A percentile compares a stretch with the other conserved stretches of the same genome.
Evolutionary conservation across 2,888 invertebrate species (phyloP).

Genomic region (Morpho deidamia): DNA sequence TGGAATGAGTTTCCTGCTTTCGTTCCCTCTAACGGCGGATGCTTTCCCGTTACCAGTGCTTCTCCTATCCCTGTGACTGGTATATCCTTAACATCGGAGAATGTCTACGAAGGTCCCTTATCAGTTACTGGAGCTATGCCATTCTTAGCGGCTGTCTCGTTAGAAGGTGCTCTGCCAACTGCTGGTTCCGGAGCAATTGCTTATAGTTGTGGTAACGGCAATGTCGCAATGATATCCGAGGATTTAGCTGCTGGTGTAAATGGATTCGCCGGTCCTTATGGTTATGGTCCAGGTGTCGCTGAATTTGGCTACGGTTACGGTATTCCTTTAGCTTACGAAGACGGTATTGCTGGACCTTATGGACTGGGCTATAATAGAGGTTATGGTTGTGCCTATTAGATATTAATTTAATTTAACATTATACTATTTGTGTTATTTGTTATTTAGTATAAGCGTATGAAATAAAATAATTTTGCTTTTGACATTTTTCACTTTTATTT

Average conservation of each 20-base stretch:
- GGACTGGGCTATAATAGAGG: conserved; percentile 12
- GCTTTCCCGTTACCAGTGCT: conserved; percentile 37
- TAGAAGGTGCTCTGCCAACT: conserved; percentile 42
- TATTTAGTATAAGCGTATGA: neutral
- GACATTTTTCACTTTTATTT: too few relatives aligned
- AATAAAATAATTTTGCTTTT: neutral
- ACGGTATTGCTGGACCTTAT: conserved; percentile 10
- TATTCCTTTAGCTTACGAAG: conserved; percentile 8
- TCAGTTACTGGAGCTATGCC: conserved; percentile 43
- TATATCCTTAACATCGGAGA: conserved; percentile 42
- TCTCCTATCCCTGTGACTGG: conserved; percentile 43
- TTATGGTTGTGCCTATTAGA: conserved; percentile 7
- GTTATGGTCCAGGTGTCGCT: conserved; percentile 13
- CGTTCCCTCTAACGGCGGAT: conserved; percentile 40
- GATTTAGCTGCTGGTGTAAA: conserved; percentile 26
- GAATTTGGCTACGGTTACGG: conserved; percentile 13
- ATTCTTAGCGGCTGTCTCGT: conserved; percentile 42
- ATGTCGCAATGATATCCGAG: conserved; percentile 35
- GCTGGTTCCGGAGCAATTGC: conserved; percentile 39
- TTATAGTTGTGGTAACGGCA: conserved; percentile 45
- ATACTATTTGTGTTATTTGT: neutral
- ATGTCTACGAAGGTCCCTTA: conserved; percentile 41
- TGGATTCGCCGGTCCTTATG: conserved; percentile 11
- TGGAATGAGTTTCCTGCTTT: conserved; percentile 37
- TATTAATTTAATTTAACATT: neutral